Evolutionary conservation across 35 echinoderm and acorn worm genomes (phyloP).

Genomic region (Chiridota heheva): DNA sequence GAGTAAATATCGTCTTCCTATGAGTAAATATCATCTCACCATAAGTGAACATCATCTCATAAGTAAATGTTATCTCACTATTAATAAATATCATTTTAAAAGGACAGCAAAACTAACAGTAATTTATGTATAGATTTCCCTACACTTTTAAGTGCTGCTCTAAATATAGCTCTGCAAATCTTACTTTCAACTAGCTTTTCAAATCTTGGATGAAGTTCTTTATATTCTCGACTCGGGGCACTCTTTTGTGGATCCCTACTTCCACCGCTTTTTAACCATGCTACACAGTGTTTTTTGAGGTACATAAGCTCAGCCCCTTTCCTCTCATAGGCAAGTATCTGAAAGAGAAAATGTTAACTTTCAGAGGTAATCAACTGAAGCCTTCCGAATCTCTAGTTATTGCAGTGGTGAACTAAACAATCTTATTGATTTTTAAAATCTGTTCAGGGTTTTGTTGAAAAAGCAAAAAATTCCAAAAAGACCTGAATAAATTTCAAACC

Average conservation of each 20-base stretch:
- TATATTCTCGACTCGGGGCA: conserved; percentile 54
- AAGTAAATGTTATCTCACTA: no score
- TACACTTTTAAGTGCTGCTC: no score
- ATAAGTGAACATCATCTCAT: no score
- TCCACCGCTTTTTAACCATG: conserved; percentile 78
- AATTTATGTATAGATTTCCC: no score
- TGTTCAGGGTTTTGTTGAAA: no score
- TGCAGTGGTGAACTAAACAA: background rate
- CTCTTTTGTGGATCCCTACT: conserved; percentile 63
- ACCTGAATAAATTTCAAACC: no score
- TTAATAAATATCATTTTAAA: no score
- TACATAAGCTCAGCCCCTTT: conserved; percentile 80
- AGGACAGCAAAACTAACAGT: no score
- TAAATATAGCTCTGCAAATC: background rate
- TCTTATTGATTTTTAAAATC: no score
- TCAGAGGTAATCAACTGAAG: background rate
- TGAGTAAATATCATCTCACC: no score
- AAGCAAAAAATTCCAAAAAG: no score
- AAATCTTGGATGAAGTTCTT: conserved; percentile 62
- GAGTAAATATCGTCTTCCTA: no score
- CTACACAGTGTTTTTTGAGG: conserved; percentile 67
- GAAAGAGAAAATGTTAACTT: background rate
- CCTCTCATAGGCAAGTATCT: conserved; percentile 51
- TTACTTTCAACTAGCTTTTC: conserved; percentile 55
- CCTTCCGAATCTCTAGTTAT: background rate